These are phyloP conservation scores for Acromyrmex heyeri DNA, from an alignment of 1,140 invertebrate genomes.

Conservation along the genomic window DNA sequence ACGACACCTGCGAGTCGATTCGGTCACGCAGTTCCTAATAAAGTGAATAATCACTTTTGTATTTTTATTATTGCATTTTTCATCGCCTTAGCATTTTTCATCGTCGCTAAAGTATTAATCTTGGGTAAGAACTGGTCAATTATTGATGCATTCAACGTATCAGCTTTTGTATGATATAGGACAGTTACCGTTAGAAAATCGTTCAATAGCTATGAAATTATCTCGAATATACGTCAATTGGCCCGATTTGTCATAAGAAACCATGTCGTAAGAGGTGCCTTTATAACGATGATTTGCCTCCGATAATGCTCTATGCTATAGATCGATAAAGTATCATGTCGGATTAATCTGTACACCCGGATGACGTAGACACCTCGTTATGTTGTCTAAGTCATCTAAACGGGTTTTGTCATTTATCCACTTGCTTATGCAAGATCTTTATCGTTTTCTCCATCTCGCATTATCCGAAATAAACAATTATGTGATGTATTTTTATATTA, in stretches of 20 bases:
- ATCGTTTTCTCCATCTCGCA: not conserved
- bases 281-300: conserved; percentile 23
- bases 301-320: conserved; percentile 19
- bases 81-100: no score
- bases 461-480: not conserved
- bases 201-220: conserved; percentile 17
- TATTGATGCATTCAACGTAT: not conserved
- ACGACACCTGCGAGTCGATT: not conserved
- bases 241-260: conserved; percentile 32
- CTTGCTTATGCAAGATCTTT: not conserved
- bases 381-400: conserved; percentile 12
- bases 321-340: conserved; percentile 28
- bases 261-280: conserved; percentile 13
- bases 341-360: not conserved
- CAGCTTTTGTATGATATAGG: not conserved
- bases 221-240: conserved; percentile 21
- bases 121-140: not conserved
- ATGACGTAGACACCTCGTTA: conserved; percentile 27
- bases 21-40: not conserved
- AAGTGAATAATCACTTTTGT: not conserved
- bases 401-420: not conserved
- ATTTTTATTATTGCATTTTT: not conserved
- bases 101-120: not conserved
- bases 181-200: conserved; percentile 34
- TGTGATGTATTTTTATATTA: not conserved